Conservation (phyloP, 2,797 vertebrate species). For the Pampus argenteus region DNA sequence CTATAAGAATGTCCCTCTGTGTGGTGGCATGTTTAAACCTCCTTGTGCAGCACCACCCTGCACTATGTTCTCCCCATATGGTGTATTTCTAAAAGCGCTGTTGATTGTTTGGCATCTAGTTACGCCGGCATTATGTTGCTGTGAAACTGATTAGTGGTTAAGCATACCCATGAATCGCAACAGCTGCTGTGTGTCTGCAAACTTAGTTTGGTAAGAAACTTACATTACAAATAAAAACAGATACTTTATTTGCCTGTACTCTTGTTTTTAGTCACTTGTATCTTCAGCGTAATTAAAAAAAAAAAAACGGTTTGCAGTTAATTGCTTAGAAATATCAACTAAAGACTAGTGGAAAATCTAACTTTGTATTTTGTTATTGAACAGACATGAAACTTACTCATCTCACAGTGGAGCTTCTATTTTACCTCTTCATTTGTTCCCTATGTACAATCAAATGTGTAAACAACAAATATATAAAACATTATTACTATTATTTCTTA, state of each 20-base stretch:
- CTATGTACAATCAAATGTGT: not conserved
- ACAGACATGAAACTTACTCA: not conserved
- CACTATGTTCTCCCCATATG: conserved; percentile 40
- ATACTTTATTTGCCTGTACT: conserved; percentile 28
- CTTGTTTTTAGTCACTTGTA: not conserved
- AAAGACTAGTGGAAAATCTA: not conserved
- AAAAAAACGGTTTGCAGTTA: not conserved
- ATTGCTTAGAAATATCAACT: not conserved
- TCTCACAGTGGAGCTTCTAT: not conserved
- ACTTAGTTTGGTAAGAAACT: conserved; percentile 43
- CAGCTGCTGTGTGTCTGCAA: conserved; percentile 64
- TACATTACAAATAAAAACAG: conserved; percentile 39
- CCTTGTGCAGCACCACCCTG: conserved; percentile 26
- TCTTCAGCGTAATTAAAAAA: conserved; percentile 1
- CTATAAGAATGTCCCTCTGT: conserved; percentile 31
- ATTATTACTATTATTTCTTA: not conserved
- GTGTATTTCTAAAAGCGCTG: conserved; percentile 37
- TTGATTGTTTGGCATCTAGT: conserved; percentile 42
- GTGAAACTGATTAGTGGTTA: conserved; percentile 22
- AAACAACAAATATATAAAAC: not conserved
- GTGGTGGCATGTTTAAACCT: conserved; percentile 40
- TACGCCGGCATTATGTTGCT: conserved; percentile 24
- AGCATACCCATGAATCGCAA: conserved; percentile 30
- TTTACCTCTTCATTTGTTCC: not conserved
- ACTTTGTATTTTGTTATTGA: not conserved